These are phyloP conservation scores for Trogon surrucura DNA, from an alignment of 2,113 vertebrate species.

Conservation along the genomic window DNA sequence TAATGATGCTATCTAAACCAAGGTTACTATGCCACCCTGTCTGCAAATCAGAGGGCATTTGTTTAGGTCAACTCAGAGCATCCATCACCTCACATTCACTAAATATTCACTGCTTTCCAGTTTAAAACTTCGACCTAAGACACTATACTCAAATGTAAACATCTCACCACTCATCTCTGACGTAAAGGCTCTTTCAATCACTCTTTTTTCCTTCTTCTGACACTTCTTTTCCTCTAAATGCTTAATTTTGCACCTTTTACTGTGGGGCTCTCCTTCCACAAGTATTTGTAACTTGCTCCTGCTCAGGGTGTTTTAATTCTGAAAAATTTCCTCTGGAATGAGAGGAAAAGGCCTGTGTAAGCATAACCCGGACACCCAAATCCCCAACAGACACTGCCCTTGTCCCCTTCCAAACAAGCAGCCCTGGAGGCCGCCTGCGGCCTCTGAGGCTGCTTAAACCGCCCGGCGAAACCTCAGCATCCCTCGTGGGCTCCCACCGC, in stretches of 20 bases:
- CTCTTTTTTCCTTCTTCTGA: background rate
- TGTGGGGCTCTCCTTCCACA: background rate
- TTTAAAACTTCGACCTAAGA: fast-evolving
- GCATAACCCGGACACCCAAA: fast-evolving
- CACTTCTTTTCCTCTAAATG: background rate
- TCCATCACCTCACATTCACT: too few relatives aligned
- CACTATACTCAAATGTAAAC: background rate
- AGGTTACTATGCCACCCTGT: background rate
- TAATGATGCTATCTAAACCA: background rate
- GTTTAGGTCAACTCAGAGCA: background rate
- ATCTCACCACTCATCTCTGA: background rate
- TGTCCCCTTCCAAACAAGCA: fast-evolving
- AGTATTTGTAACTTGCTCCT: background rate
- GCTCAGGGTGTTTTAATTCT: background rate
- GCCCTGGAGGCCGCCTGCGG: fast-evolving
- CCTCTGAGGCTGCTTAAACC: fast-evolving
- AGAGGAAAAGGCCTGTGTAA: too few relatives aligned
- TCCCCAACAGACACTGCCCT: fast-evolving
- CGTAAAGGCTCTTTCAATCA: background rate
- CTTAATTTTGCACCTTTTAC: background rate
- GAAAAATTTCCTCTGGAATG: background rate
- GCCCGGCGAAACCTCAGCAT: fast-evolving
- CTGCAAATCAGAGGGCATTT: background rate
- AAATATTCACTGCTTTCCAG: background rate
- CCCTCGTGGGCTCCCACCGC: fast-evolving